Conservation (phyloP, 2,888 invertebrate species). For the Conchocele bisecta region DNA sequence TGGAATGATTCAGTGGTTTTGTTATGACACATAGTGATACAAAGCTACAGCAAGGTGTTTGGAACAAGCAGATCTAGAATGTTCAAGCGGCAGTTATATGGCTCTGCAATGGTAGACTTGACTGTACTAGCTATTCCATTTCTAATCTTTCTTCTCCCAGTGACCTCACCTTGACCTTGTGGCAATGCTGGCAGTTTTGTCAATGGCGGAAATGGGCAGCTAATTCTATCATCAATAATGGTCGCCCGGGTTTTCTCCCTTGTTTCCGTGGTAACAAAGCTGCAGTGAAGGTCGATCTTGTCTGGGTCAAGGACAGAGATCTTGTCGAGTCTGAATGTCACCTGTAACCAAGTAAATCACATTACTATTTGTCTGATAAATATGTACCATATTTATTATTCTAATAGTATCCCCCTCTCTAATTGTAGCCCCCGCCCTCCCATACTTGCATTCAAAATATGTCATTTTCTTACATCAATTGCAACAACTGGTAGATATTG, state of each 20-base stretch:
- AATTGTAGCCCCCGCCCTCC: too few relatives aligned
- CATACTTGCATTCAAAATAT: too few relatives aligned
- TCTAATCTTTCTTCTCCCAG: not conserved
- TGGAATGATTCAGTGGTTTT: too few relatives aligned
- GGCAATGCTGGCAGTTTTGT: conserved; percentile 65
- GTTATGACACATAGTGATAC: too few relatives aligned
- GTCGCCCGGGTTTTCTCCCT: conserved; percentile 66
- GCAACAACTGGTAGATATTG: too few relatives aligned
- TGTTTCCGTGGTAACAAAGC: conserved; percentile 66
- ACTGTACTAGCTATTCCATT: not conserved
- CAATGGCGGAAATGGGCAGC: conserved; percentile 68
- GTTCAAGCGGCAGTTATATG: not conserved
- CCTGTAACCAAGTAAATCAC: conserved; percentile 48
- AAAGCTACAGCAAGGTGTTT: too few relatives aligned
- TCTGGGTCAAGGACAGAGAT: conserved; percentile 54
- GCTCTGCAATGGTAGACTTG: not conserved
- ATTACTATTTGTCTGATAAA: not conserved
- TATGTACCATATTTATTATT: too few relatives aligned
- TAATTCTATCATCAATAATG: conserved; percentile 60
- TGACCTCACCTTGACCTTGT: conserved; percentile 71
- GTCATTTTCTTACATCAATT: too few relatives aligned
- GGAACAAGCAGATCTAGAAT: not conserved
- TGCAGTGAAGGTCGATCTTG: conserved; percentile 66
- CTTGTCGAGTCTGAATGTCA: conserved; percentile 69
- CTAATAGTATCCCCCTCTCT: too few relatives aligned